phyloP scores from a whole-genome alignment of 2,888 invertebrate species.

The Rhorus exstirpatorius region DNA sequence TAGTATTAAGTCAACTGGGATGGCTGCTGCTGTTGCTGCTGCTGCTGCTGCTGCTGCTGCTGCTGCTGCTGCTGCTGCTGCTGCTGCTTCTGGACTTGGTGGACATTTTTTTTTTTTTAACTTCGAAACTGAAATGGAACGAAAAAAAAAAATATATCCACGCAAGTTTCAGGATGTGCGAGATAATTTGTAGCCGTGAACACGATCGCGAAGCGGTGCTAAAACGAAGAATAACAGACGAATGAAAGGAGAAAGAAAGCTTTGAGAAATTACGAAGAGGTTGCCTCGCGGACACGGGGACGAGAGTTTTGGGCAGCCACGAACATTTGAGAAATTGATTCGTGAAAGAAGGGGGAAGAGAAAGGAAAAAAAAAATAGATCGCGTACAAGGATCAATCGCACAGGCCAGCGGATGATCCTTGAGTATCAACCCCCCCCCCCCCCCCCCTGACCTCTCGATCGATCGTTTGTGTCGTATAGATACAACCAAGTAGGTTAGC shows the following conservation, averaged over 20 bases:
- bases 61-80: too few relatives aligned
- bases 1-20: conserved; percentile 82
- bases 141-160: background rate
- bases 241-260: background rate
- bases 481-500: conserved; percentile 55
- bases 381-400: conserved; percentile 70
- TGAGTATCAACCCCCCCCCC: too few relatives aligned
- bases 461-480: conserved; percentile 56
- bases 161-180: conserved; percentile 31
- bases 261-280: conserved; percentile 26
- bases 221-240: conserved; percentile 24
- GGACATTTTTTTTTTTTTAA: conserved; percentile 64
- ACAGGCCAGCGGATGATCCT: conserved; percentile 75
- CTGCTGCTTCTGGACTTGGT: too few relatives aligned
- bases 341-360: conserved; percentile 15
- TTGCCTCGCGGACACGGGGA: too few relatives aligned
- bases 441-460: too few relatives aligned
- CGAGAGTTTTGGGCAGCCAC: conserved; percentile 10
- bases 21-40: conserved; percentile 78
- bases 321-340: conserved; percentile 14
- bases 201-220: conserved; percentile 56
- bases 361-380: conserved; percentile 23
- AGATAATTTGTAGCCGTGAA: conserved; percentile 36
- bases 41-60: too few relatives aligned
- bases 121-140: conserved; percentile 1